A percentile compares a stretch with the other conserved stretches of the same genome.
Evolutionary conservation across 2,113 vertebrate species (phyloP).

Genomic region (Charadrius vociferus): DNA sequence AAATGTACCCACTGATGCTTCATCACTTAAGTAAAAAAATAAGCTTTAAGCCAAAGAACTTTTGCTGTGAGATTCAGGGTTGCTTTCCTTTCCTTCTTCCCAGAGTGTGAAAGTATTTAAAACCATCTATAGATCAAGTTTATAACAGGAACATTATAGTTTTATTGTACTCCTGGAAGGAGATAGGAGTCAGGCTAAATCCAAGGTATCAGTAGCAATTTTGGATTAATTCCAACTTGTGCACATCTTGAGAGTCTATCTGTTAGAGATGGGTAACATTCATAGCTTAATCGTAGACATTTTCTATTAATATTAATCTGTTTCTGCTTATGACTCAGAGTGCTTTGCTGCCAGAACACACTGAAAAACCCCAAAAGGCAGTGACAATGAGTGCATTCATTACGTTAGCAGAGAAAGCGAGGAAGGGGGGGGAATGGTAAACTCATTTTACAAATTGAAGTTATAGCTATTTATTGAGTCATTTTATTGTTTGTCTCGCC

Average conservation of each 20-base stretch:
- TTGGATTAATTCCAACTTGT: not conserved
- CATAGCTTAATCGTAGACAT: not conserved
- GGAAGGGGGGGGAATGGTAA: not conserved
- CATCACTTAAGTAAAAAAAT: not conserved
- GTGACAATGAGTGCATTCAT: not conserved
- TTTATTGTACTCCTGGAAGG: not conserved
- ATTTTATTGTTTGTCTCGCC: not conserved
- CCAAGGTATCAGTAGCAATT: not conserved
- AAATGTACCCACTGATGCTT: not conserved
- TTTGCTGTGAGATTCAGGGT: not conserved
- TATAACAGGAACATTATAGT: not conserved
- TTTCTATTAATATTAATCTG: constrained; percentile 21
- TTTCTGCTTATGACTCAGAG: constrained; percentile 37
- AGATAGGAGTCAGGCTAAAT: not conserved
- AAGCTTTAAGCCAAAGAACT: not conserved
- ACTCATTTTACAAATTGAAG: not conserved
- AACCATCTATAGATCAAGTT: not conserved
- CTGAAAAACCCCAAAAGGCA: not conserved
- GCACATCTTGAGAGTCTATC: constrained; percentile 15
- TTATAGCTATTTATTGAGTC: not conserved
- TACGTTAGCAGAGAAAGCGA: not conserved
- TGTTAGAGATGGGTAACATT: not conserved
- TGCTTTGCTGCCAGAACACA: constrained; percentile 4
- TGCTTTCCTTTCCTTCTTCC: not conserved
- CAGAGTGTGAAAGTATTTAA: not conserved